A percentile compares a stretch with the other conserved stretches of the same genome.
These are phyloP conservation scores for Hemiscyllium ocellatum DNA, from an alignment of 2,113 vertebrate species.

Conservation along the genomic window DNA sequence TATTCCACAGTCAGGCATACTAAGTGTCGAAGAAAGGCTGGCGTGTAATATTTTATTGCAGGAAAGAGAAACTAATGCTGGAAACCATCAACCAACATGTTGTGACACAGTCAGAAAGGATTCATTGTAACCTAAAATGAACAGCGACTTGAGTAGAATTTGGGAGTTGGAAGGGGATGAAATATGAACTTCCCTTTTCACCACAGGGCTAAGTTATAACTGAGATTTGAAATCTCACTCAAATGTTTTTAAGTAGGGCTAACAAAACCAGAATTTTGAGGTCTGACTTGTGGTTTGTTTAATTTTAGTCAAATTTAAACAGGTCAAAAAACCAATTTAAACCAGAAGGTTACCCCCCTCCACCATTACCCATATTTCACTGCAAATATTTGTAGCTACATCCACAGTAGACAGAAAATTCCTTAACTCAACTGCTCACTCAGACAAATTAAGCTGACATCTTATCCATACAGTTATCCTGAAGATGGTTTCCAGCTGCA, in stretches of 20 bases:
- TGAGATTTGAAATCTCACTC: not conserved
- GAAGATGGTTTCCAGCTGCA: not conserved
- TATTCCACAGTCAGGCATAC: not conserved
- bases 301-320: not conserved
- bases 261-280: not conserved
- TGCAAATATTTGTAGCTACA: not conserved
- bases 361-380: not conserved
- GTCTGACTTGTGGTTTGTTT: conserved; percentile 16
- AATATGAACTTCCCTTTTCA: not conserved
- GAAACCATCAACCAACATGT: not conserved
- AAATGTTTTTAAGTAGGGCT: not conserved
- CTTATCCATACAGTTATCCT: not conserved
- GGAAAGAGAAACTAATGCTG: not conserved
- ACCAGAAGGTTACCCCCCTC: not conserved
- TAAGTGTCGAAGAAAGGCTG: not conserved
- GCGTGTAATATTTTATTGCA: not conserved
- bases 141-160: not conserved
- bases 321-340: not conserved
- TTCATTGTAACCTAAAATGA: not conserved
- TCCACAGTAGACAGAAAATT: not conserved
- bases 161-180: not conserved
- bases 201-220: not conserved
- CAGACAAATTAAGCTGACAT: not conserved
- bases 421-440: not conserved
- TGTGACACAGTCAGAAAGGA: not conserved